Conservation (phyloP, 53 echinoderm and acorn worm species). For the Hippasteria phrygiana region DNA sequence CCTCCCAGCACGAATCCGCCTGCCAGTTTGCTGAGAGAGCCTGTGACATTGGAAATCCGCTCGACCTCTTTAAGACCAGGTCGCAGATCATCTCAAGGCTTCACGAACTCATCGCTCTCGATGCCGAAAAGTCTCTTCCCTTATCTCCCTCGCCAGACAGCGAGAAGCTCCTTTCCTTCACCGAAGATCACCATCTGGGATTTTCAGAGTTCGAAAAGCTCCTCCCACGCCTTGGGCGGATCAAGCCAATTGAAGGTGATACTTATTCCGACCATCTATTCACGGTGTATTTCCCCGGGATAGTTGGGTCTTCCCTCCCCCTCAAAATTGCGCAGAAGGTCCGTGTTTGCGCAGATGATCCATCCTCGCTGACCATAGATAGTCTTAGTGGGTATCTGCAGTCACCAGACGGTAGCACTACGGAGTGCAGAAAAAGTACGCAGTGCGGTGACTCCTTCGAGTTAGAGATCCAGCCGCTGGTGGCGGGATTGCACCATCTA, state of each 20-base stretch:
- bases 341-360: background rate
- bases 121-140: background rate
- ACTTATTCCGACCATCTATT: background rate
- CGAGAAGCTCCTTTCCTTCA: background rate
- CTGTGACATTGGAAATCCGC: conserved; percentile 26
- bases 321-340: background rate
- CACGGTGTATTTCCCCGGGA: background rate
- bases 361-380: background rate
- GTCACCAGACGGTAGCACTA: conserved; percentile 16
- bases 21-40: conserved; percentile 42
- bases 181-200: background rate
- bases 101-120: conserved; percentile 9
- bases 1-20: conserved; percentile 26
- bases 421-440: background rate
- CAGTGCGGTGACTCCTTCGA: background rate
- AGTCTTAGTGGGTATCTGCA: background rate
- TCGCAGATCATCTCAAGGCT: conserved; percentile 32
- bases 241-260: background rate
- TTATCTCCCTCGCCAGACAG: background rate
- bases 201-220: background rate
- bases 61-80: conserved; percentile 24
- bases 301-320: background rate
- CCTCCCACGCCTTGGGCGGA: background rate
- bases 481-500: conserved; percentile 3
- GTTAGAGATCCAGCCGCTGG: conserved; percentile 5